Evolutionary conservation across 2,797 vertebrate species (phyloP).

Genomic region (Alfaro cultratus): DNA sequence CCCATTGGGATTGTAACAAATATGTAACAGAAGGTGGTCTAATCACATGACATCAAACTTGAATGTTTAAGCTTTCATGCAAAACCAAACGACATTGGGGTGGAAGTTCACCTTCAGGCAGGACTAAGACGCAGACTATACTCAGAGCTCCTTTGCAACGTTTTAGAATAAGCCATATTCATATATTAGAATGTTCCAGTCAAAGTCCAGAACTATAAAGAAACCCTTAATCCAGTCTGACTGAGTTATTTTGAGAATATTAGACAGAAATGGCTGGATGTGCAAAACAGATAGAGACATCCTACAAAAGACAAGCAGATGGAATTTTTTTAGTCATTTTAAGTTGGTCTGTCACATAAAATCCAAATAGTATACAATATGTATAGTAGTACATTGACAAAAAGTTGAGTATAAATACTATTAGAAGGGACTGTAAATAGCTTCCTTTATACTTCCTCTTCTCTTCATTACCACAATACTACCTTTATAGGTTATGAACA

Average conservation of each 20-base stretch:
- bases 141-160: background rate
- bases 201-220: background rate
- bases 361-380: background rate
- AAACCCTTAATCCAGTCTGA: background rate
- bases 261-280: background rate
- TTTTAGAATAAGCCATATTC: background rate
- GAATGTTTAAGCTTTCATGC: background rate
- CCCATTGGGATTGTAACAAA: background rate
- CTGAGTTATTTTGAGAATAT: background rate
- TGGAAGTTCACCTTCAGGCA: background rate
- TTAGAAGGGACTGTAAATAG: background rate
- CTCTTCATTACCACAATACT: background rate
- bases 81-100: background rate
- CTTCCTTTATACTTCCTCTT: background rate
- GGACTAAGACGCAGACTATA: background rate
- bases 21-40: background rate
- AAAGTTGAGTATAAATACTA: background rate
- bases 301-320: background rate
- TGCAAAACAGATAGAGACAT: background rate
- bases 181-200: background rate
- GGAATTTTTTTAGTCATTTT: slow-evolving; percentile 4
- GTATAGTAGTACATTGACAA: background rate
- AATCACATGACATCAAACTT: background rate
- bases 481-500: background rate
- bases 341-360: background rate